Evolutionary conservation across 2,888 invertebrate genomes (phyloP).

Genomic region (Uropetala carovei): DNA sequence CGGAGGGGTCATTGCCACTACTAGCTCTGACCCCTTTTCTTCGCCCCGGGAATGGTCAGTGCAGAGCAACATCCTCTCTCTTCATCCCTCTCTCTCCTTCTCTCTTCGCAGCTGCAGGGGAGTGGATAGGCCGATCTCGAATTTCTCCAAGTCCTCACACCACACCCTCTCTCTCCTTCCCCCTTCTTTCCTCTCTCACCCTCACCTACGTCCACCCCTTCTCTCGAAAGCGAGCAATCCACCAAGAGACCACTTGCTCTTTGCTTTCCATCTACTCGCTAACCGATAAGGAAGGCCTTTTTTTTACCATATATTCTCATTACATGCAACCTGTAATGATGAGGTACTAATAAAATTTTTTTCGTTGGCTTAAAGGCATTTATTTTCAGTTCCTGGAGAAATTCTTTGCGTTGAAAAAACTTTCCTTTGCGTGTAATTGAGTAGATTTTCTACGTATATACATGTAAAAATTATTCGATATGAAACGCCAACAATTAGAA

Average conservation of each 20-base stretch:
- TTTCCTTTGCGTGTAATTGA: too few species aligned
- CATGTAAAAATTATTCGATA: too few species aligned
- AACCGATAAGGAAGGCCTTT: neutral
- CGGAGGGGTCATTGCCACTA: conserved; percentile 56
- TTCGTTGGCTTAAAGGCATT: too few species aligned
- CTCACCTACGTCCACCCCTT: neutral
- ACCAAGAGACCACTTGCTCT: neutral
- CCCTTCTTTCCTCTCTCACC: neutral
- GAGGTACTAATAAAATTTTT: too few species aligned
- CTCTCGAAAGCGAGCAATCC: neutral
- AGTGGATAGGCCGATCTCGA: conserved; percentile 43
- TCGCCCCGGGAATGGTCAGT: conserved; percentile 57
- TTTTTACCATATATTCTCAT: neutral
- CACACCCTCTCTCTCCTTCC: neutral
- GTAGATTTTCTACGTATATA: too few species aligned
- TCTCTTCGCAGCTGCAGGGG: conserved; percentile 24
- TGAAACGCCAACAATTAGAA: too few species aligned
- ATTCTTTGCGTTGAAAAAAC: too few species aligned
- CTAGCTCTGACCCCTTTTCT: conserved; percentile 52
- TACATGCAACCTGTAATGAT: too few species aligned
- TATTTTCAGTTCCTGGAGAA: too few species aligned
- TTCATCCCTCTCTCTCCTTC: too few species aligned
- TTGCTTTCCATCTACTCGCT: neutral
- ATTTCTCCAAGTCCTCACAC: conserved; percentile 33
- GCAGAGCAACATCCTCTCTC: conserved; percentile 38